Base-by-base conservation (phyloP, 2,113 vertebrate species). In the Alligator sinensis region DNA sequence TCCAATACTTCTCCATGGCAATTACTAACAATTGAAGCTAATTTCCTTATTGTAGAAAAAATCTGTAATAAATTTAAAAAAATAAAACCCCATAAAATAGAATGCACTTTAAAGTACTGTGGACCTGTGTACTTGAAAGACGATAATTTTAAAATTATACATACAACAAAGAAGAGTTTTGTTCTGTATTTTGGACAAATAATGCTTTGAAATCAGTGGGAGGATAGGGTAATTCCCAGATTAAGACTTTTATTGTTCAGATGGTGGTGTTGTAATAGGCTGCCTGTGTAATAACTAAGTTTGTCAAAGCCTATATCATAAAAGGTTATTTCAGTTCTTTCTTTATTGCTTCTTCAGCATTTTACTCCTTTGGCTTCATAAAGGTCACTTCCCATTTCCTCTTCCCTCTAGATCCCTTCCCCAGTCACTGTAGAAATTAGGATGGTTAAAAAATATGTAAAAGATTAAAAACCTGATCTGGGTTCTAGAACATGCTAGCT, bases 231-330 rank as follows among this genome's bases (percentile, higher is more conserved):
- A 62, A 24, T 55, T 80, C 61, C 47, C 61, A 79, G 30, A 63
- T 78, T 7, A 60, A 8, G 68, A 77, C 57, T 70, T 24, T 4
- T 19, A 1, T 0, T 3, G 77, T 11, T 8, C 1, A 12, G 59
- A 74, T 28, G 0, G 2, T 4, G 77, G 1, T 8, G 21, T 0
- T 2, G 0, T 25, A 58, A 38, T 80, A 11, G 28, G 7, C 59
- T 47, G 54, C 55, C 34, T 24, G 68, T 38, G 3, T 0, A 82
- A 54, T 11, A 77, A 55, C 68, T 4, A 19, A 1, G 0, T 3
- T 38, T 80, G 21, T 2, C 81, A 17, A 84, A 16, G 15, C 0
- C 30, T 57, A 61, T 17, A 4, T n/a, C 18, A 0, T n/a, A 9
- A 1, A 16, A 34, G 5, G 14, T 62, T 4, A 1, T 70, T 58